These are phyloP conservation scores for Homalodisca vitripennis DNA, from an alignment of 1,140 invertebrate genomes.

Conservation along the genomic window DNA sequence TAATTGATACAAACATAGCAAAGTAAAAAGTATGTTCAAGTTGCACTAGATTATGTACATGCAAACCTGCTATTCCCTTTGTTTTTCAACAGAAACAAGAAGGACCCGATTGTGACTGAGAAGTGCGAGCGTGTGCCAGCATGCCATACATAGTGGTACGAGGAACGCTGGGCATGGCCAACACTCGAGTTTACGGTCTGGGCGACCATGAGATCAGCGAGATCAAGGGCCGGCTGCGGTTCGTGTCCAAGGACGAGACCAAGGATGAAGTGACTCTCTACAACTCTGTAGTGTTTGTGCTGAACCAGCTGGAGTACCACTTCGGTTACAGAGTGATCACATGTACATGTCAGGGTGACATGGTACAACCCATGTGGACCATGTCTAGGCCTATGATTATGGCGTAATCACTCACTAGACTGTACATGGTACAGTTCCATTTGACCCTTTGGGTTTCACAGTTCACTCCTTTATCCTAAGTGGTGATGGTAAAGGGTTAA, in stretches of 20 bases:
- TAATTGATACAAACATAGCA: too few relatives aligned
- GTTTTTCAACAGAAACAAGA: too few relatives aligned
- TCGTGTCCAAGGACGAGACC: slow-evolving; percentile 32
- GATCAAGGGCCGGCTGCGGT: slow-evolving; percentile 31
- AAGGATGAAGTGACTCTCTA: slow-evolving; percentile 41
- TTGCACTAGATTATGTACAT: too few relatives aligned
- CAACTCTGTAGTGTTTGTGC: slow-evolving; percentile 40
- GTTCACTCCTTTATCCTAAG: too few relatives aligned
- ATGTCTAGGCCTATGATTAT: slow-evolving; percentile 31
- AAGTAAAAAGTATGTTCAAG: too few relatives aligned
- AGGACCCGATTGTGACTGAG: too few relatives aligned
- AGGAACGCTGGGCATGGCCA: slow-evolving; percentile 41
- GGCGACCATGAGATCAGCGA: slow-evolving; percentile 33
- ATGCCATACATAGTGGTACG: slow-evolving; percentile 41
- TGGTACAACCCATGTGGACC: slow-evolving; percentile 38
- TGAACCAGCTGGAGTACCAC: slow-evolving; percentile 42
- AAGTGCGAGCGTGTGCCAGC: too few relatives aligned
- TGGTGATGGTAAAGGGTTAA: too few relatives aligned
- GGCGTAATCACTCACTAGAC: too few relatives aligned
- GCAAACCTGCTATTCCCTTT: too few relatives aligned
- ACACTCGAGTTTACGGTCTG: slow-evolving; percentile 41
- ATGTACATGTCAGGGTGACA: slow-evolving; percentile 37
- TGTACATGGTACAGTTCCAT: too few relatives aligned
- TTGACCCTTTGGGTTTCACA: too few relatives aligned
- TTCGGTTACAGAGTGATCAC: slow-evolving; percentile 39